These are phyloP conservation scores for Chloroceryle aenea DNA, from an alignment of 2,113 vertebrate species.

Conservation along the genomic window DNA sequence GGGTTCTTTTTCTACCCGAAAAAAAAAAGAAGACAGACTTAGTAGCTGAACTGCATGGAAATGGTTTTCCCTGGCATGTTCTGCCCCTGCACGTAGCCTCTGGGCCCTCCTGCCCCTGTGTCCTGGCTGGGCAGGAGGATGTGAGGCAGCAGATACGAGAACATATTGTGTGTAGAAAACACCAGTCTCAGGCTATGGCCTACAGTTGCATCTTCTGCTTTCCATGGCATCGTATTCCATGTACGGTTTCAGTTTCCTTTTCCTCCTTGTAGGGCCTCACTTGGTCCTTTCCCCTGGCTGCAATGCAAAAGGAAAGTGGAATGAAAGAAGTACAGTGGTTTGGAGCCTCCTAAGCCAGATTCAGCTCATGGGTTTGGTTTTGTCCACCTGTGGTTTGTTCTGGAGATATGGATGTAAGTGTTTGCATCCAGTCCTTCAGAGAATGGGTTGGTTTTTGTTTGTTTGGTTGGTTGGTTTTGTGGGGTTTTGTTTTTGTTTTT, in stretches of 20 bases:
- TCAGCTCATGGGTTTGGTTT: background rate
- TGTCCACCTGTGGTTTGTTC: background rate
- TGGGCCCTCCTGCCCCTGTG: background rate
- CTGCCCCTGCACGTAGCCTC: background rate
- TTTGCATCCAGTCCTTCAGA: background rate
- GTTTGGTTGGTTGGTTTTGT: too few relatives aligned
- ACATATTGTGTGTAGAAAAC: background rate
- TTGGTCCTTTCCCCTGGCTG: background rate
- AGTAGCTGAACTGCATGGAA: background rate
- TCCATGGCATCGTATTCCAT: fast-evolving
- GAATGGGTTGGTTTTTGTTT: too few relatives aligned
- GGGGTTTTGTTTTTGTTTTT: too few relatives aligned
- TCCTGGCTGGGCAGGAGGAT: background rate
- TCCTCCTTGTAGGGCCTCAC: fast-evolving
- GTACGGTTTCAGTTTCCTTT: background rate
- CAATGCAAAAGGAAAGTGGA: too few relatives aligned
- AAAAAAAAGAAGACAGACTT: background rate
- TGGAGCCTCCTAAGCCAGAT: background rate
- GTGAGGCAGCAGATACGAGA: fast-evolving
- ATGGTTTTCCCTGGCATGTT: fast-evolving
- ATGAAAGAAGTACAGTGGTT: background rate
- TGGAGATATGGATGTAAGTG: background rate
- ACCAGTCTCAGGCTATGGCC: background rate
- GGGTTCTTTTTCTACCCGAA: background rate
- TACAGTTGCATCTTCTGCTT: background rate